Evolutionary conservation across 2,113 vertebrate genomes (phyloP).

Genomic region (Eleginops maclovinus): DNA sequence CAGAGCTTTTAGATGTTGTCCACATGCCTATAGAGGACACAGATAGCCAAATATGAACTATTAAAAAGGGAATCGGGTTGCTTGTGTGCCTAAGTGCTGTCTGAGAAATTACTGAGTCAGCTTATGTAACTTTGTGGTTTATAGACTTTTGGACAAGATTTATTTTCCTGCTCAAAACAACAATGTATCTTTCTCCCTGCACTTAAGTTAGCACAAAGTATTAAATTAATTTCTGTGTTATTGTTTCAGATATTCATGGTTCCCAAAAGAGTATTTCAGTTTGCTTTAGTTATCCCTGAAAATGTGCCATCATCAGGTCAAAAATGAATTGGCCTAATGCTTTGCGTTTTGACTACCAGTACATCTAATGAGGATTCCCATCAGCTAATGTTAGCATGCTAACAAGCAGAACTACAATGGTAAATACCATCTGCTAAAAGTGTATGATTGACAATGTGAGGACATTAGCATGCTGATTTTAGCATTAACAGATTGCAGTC

Average conservation of each 20-base stretch:
- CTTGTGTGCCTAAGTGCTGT: constrained; percentile 1
- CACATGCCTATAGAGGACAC: background rate
- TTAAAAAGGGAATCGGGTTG: background rate
- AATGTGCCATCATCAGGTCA: background rate
- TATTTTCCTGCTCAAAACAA: constrained; percentile 2
- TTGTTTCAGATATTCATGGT: background rate
- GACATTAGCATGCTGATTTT: background rate
- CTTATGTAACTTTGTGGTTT: constrained; percentile 4
- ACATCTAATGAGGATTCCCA: background rate
- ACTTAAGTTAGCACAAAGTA: background rate
- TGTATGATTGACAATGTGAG: background rate
- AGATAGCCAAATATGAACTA: constrained; percentile 22
- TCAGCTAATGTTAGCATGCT: background rate
- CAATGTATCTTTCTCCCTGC: background rate
- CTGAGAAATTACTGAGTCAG: constrained; percentile 6
- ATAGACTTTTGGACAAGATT: constrained; percentile 1
- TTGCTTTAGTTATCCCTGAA: background rate
- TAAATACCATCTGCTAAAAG: background rate
- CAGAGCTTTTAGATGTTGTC: constrained; percentile 11
- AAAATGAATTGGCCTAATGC: background rate
- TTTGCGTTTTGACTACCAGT: background rate
- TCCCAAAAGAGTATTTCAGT: background rate
- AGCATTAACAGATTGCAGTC: background rate
- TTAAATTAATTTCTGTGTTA: background rate
- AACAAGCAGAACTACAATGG: background rate